Evolutionary conservation across 2,113 vertebrate species (phyloP).

Genomic region (Aix galericulata): DNA sequence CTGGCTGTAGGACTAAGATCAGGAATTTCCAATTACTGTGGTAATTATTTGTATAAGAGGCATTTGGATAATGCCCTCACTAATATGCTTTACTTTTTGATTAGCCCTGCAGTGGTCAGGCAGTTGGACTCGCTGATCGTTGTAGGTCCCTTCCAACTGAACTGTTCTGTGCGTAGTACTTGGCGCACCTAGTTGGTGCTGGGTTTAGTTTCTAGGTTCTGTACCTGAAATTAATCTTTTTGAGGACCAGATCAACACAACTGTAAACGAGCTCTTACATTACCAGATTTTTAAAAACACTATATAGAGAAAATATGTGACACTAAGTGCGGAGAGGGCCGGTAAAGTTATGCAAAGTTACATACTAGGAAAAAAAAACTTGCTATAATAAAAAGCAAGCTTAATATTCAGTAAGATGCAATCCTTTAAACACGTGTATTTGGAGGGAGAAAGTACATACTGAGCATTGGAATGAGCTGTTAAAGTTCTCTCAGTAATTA

Average conservation of each 20-base stretch:
- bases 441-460: background rate
- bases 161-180: constrained; percentile 36
- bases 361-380: background rate
- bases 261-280: constrained; percentile 18
- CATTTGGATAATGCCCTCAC: background rate
- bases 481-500: background rate
- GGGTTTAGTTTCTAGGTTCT: constrained; percentile 68
- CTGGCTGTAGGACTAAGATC: constrained; percentile 31
- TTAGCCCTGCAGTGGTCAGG: background rate
- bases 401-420: constrained; percentile 19
- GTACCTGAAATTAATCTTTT: constrained; percentile 46
- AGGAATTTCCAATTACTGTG: constrained; percentile 69
- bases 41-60: constrained; percentile 51
- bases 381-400: constrained; percentile 33
- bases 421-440: background rate
- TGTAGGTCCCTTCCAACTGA: background rate
- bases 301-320: background rate
- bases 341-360: constrained; percentile 29
- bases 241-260: constrained; percentile 45
- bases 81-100: background rate
- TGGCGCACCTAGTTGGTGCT: constrained; percentile 62
- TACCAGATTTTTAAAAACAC: constrained; percentile 40
- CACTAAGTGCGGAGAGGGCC: constrained; percentile 2
- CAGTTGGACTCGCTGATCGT: background rate
- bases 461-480: background rate